Percentiles rank a stretch among this genome's conserved stretches.
Evolutionary conservation across 2,113 vertebrate species (phyloP).

Genomic region (Numenius arquata): DNA sequence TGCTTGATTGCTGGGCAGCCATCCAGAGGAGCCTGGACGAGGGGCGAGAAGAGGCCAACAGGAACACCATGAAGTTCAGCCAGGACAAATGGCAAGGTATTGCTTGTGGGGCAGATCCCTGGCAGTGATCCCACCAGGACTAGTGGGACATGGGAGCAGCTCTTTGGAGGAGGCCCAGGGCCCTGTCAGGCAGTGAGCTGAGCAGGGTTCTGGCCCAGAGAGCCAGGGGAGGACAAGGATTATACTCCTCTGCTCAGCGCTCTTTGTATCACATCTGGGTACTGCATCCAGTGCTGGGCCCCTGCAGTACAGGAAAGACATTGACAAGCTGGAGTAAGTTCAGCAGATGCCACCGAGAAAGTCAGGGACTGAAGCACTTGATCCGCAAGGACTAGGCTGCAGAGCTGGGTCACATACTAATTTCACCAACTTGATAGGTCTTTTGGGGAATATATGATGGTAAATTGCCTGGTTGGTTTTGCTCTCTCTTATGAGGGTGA

Average conservation of each 20-base stretch:
- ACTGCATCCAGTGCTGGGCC: not conserved
- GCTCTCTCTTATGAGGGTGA: too few species aligned
- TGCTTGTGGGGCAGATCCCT: not conserved
- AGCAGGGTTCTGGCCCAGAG: not conserved
- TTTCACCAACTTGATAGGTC: not conserved
- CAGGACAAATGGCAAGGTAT: not conserved
- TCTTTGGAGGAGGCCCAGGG: not conserved
- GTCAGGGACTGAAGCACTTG: not conserved
- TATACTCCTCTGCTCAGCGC: not conserved
- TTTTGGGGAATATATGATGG: not conserved
- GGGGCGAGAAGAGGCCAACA: not conserved
- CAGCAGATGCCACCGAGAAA: not conserved
- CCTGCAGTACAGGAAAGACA: not conserved
- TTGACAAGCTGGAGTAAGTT: not conserved
- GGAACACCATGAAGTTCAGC: not conserved
- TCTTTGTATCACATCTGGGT: not conserved
- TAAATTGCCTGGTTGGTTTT: not conserved
- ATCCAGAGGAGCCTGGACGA: not conserved
- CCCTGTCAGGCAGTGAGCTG: not conserved
- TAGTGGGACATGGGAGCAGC: not conserved
- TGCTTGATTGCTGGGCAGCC: not conserved
- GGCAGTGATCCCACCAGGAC: not conserved
- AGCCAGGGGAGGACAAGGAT: not conserved
- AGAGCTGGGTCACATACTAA: not conserved
- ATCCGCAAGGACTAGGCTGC: not conserved